Percentiles rank a stretch among this genome's conserved stretches.
These are phyloP conservation scores for Astreopora myriophthalma DNA, from an alignment of 64 coral and sea anemone species.

Conservation along the genomic window DNA sequence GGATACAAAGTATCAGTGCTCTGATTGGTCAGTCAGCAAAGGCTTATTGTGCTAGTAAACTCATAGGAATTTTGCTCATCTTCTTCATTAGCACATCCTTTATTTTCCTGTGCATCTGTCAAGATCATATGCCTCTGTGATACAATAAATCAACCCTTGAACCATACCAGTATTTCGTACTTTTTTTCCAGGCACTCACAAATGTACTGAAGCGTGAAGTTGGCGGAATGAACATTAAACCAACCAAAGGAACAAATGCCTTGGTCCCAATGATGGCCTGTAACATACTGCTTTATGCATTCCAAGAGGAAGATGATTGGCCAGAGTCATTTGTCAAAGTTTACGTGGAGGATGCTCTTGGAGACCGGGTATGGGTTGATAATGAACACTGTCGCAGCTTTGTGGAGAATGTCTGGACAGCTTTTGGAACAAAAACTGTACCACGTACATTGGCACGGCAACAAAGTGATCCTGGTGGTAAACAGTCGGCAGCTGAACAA, in stretches of 20 bases:
- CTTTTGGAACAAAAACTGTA: conserved; percentile 83
- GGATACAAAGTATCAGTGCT: too few relatives aligned
- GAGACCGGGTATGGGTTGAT: conserved; percentile 95
- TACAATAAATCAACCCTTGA: too few relatives aligned
- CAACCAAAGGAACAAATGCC: conserved; percentile 67
- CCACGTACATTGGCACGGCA: conserved; percentile 43
- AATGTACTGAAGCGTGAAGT: conserved; percentile 84
- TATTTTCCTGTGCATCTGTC: too few relatives aligned
- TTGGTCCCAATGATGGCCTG: conserved; percentile 87
- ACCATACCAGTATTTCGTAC: neutral
- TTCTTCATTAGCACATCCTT: too few relatives aligned
- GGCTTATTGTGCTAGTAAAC: too few relatives aligned
- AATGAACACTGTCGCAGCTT: conserved; percentile 92
- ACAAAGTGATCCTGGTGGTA: conserved; percentile 41
- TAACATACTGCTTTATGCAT: conserved; percentile 85
- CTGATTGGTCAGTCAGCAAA: too few relatives aligned
- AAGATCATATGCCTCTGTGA: too few relatives aligned
- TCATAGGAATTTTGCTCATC: too few relatives aligned
- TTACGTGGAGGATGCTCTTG: conserved; percentile 92
- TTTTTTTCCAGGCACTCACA: conserved; percentile 68
- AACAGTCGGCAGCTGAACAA: neutral
- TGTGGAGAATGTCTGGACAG: conserved; percentile 92
- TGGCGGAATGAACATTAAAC: conserved; percentile 84
- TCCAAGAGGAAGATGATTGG: conserved; percentile 96
- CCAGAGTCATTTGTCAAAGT: conserved; percentile 95